Base-by-base conservation (phyloP, 2,888 invertebrate species). In the Leucania comma region DNA sequence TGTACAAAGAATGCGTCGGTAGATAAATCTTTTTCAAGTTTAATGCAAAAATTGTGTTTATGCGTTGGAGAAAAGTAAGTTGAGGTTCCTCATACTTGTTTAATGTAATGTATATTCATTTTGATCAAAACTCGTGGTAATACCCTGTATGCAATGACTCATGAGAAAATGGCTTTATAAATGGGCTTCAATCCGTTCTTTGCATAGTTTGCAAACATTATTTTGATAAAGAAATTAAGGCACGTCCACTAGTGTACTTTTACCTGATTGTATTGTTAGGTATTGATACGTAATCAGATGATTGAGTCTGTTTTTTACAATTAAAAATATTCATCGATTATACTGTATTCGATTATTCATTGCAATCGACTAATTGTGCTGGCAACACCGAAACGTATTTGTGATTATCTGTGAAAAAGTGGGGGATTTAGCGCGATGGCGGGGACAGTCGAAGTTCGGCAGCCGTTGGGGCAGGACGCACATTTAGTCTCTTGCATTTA, bases 31-130 rank as follows among this genome's bases (percentile, higher is more conserved):
- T 87, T 87, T 87, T 78, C 73, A 88, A 89, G 85, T 90, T 89
- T 89, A 90, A 91, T 92, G 91, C 84, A 87, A 88, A 89, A 91
- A 90, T 87, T 88, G 87, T 91, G 91, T 92, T 87, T 85, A 82
- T 82, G 81, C 70, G 82, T 72, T 73, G 63, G 72, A 75, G 62
- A 20, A 46, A 29, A 74, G 68, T 72, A 73, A 76, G 79, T 75
- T 80, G 61, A 46, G 76, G 48, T 68, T 82, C 74, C 48, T 62
- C 78, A 71, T 83, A 62, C 42, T 38, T 68, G 48, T 38, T 46
- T 63, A 50, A 68, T 26, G 38, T 42, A 10, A 48, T 63, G 22
- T 75, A 48, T 48, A 50, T 63, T 78, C 12, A 32, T 65, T n/a
- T 53, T 60, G 20, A 50, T 54, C 29, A 60, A 26, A 46, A 60